phyloP scores from a whole-genome alignment of 2,113 vertebrate species.

The Sinocyclocheilus anophthalmus region DNA sequence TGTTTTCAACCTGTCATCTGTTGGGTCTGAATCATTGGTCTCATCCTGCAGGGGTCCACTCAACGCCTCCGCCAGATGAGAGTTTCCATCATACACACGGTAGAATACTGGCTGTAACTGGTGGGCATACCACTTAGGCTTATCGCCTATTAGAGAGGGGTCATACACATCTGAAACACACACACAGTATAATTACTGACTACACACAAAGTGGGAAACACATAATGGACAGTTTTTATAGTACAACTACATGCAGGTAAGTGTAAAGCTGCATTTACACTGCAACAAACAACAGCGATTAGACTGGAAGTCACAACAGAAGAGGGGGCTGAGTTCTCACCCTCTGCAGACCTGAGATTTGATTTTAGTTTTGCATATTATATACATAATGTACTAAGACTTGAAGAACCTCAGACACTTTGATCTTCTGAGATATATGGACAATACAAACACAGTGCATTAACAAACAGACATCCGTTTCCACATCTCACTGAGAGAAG shows the following conservation, averaged over 20 bases:
- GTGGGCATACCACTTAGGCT: conserved; percentile 98
- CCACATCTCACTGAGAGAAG: too few species aligned
- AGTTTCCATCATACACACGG: conserved; percentile 91
- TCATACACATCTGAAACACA: conserved; percentile 88
- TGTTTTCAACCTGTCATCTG: conserved; percentile 86
- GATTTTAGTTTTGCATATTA: background rate
- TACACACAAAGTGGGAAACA: background rate
- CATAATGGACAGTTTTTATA: background rate
- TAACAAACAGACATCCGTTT: too few species aligned
- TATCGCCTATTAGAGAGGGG: conserved; percentile 95
- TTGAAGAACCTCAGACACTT: too few species aligned
- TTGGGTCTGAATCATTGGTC: conserved; percentile 91
- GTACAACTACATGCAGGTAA: background rate
- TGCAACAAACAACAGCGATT: background rate
- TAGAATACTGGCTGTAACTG: conserved; percentile 96
- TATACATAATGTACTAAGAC: too few species aligned
- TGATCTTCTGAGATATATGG: too few species aligned
- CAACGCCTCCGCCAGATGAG: conserved; percentile 90
- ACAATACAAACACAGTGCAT: too few species aligned
- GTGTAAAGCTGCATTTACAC: background rate
- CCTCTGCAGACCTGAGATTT: background rate
- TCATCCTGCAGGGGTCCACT: conserved; percentile 86
- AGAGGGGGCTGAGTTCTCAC: background rate
- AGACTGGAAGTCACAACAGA: background rate
- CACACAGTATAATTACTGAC: background rate